Base-by-base conservation (phyloP, 2,113 vertebrate genomes). In the Dissostichus mawsoni region DNA sequence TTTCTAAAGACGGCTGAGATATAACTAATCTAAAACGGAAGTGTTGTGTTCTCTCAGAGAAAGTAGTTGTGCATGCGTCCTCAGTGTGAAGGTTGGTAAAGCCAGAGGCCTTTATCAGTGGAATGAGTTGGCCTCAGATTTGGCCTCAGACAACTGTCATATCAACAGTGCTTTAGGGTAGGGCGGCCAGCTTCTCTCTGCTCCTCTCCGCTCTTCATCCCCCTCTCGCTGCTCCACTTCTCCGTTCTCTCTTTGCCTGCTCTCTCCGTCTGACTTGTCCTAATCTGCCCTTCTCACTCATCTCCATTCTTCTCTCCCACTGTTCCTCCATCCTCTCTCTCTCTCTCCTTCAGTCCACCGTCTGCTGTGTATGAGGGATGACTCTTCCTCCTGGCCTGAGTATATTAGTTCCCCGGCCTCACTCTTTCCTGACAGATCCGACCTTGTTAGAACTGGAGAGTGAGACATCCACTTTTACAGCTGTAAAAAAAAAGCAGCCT, bases 391-490 rank as follows among this genome's bases (percentile, higher is more conserved):
- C 80, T 81, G 78, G 84, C 78, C 83, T 69, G 78, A 80, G 89
- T 92, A 84, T 83, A 90, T 92, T 89, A 92, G 80, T 69, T 74
- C 69, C 74, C 64, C 63, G 25, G 87, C 87, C 88, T 91, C 83
- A 84, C 86, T 90, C 88, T 87, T 84, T 84, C 59, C 85, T 82
- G 91, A 90, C 93, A 93, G 90, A 83, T 84, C 52, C 87, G 90
- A 94, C 94, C 93, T 94, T 93, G 93, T 94, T 93, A 90, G 89
- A 89, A 80, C 85, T 72, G 44, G 70, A 90, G 89, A 93, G 88
- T 89, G 81, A 94, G 90, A 93, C 76, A 70, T 93, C 91, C 89
- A 86, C 85, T 82, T 85, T 84, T 80, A 76, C 81, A 82, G 76
- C 76, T 81, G 71, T 72, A 62, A 85, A 92, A 36, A 57, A 88